Conservation (phyloP, 2,888 invertebrate genomes). For the Plagodis dolabraria region DNA sequence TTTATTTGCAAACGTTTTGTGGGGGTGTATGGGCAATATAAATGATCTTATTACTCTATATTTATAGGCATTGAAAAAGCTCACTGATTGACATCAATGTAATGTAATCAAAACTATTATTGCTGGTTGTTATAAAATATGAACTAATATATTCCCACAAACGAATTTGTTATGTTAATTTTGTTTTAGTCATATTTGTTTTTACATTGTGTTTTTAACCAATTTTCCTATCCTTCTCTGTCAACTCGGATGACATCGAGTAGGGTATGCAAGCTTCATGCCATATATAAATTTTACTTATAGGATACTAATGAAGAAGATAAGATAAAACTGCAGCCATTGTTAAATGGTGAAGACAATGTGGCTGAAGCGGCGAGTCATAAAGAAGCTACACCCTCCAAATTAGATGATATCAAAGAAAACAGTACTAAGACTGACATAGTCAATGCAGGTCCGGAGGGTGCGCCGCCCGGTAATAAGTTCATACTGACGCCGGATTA, state of each 20-base stretch:
- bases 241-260: neutral
- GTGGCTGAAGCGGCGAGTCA: slow-evolving; percentile 70
- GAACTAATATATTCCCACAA: slow-evolving; percentile 82
- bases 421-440: slow-evolving; percentile 75
- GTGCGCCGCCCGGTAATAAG: slow-evolving; percentile 71
- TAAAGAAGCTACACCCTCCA: slow-evolving; percentile 70
- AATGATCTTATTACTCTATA: slow-evolving; percentile 28
- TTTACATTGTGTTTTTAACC: slow-evolving; percentile 38
- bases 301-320: slow-evolving; percentile 71
- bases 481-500: slow-evolving; percentile 96
- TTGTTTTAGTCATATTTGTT: slow-evolving; percentile 56
- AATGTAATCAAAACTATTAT: slow-evolving; percentile 39
- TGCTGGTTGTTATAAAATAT: slow-evolving; percentile 43
- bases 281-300: slow-evolving; percentile 53
- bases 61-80: slow-evolving; percentile 17
- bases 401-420: slow-evolving; percentile 69
- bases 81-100: slow-evolving; percentile 20
- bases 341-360: slow-evolving; percentile 77
- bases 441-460: slow-evolving; percentile 62
- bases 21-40: slow-evolving; percentile 84
- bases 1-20: slow-evolving; percentile 75
- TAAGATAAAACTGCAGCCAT: slow-evolving; percentile 63
- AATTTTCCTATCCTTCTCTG: slow-evolving; percentile 21
- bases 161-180: slow-evolving; percentile 54
- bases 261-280: slow-evolving; percentile 25